Base-by-base conservation (phyloP, 2,113 vertebrate genomes). In the Piaya cayana region DNA sequence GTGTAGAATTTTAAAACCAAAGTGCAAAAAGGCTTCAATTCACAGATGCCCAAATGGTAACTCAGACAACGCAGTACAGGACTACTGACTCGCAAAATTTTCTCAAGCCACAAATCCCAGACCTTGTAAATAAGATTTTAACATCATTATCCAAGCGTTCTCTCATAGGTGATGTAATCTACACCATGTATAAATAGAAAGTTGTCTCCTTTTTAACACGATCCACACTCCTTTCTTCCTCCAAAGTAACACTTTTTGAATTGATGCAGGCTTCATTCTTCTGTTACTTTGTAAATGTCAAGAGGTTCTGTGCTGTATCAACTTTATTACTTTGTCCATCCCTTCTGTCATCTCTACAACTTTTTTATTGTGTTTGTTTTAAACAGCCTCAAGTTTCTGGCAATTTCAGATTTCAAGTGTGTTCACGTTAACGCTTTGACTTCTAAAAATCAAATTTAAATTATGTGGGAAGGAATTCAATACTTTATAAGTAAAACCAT, bases 231-330 rank as follows among this genome's bases (percentile, higher is more conserved):
- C 60, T 11, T 13, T 91, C 60, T 45, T 23, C 7, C 15, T 39
- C 11, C 18, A 91, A 45, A 94, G 20, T 45, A 85, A 69, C 26
- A 45, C 25, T 59, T 88, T n/a, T 29, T 13, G 11, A 87, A 80
- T 72, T 42, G 52, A 85, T 74, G 47, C 50, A 42, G 26, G 50
- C 25, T 92, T 80, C 22, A 12, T 79, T 92, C 84, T 76, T 50
- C 58, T 14, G 78, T 77, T 77, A 90, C 74, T 82, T 85, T 43
- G 62, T 62, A 95, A 92, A 92, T 62, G 52, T 77, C 64, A 91
- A 52, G 65, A 80, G 75, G 85, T 77, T 67, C 34, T 86, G 15
- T 59, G 30, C 4, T 59, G 37, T 34, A 87, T 32, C 49, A 55
- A 43, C 55, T 90, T 82, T 30, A 88, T 77, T 80, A 86, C 75